Base-by-base conservation (phyloP, 2,113 vertebrate genomes). In the Coregonus clupeaformis region DNA sequence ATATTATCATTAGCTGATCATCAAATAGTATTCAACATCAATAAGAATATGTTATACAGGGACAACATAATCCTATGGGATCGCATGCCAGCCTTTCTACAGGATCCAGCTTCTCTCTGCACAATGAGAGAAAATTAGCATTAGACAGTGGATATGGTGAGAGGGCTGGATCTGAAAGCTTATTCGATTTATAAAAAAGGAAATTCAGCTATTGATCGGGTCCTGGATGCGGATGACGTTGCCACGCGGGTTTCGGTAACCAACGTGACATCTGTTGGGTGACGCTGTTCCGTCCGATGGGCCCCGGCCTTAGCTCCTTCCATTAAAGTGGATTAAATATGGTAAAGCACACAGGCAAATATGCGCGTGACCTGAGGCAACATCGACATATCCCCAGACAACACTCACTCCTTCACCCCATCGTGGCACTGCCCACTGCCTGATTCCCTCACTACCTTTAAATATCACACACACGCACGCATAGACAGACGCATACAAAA, bases 271-370 rank as follows among this genome's bases (percentile, higher is more conserved):
- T 80, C 81, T 79, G 55, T 71, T 20, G 80, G 77, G 87, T 85
- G 84, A 84, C 77, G 81, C 74, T 84, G 78, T 72, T 77, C 27
- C 27, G 27, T 77, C 80, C 71, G 77, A 90, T 83, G 86, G 86
- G 79, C 79, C 79, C 79, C 88, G 91, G 42, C 9, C 42, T 45
- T 11, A 45, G 3, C 91, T 90, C 88, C 78, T 27, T 90, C 86
- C 90, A 92, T 91, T 92, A 91, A 85, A 91, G 80, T 86, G 86
- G 91, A 91, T 92, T 92, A 90, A 87, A 85, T 27, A 87, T 84
- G 84, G 84, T 78, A 75, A 80, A 86, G 86, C 81, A 86, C 78
- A 55, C 74, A 32, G 24, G 24, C 32, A 9, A 20, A 69, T 67
- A 32, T 78, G 64, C 71, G 22, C 49, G 68, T 71, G 85, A 82